Conservation (phyloP, 2,888 invertebrate genomes). For the Falcaria lacertinaria region DNA sequence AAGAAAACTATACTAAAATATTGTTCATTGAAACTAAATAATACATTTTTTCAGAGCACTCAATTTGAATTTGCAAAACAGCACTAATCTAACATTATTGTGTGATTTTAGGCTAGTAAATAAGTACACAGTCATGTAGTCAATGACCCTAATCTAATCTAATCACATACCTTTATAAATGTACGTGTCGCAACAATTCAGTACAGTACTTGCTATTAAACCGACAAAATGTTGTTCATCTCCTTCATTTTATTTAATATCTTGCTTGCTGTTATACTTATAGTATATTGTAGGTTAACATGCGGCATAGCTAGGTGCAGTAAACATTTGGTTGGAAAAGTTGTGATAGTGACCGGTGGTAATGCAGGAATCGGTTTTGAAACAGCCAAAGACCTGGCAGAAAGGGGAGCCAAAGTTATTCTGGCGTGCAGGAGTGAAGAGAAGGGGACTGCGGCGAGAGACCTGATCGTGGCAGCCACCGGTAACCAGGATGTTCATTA, state of each 20-base stretch:
- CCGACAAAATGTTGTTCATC: slow-evolving; percentile 24
- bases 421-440: slow-evolving; percentile 88
- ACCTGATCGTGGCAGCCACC: slow-evolving; percentile 38
- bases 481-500: slow-evolving; percentile 51
- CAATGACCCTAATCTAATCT: too few species aligned
- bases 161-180: too few species aligned
- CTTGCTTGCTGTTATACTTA: slow-evolving; percentile 15
- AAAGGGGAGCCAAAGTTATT: slow-evolving; percentile 86
- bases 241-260: slow-evolving; percentile 23
- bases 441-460: slow-evolving; percentile 78
- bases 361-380: slow-evolving; percentile 90
- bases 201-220: not conserved
- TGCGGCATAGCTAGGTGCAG: slow-evolving; percentile 46
- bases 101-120: too few species aligned
- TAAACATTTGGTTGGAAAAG: slow-evolving; percentile 85
- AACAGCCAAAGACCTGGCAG: slow-evolving; percentile 85
- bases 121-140: too few species aligned
- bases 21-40: too few species aligned
- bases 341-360: slow-evolving; percentile 90
- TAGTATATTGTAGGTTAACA: slow-evolving; percentile 36
- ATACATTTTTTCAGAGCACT: too few species aligned
- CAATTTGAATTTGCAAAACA: too few species aligned
- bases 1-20: too few species aligned
- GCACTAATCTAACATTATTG: too few species aligned
- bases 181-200: not conserved